Evolutionary conservation across 2,797 vertebrate species (phyloP).

Genomic region (Brachyrhaphis roseni): DNA sequence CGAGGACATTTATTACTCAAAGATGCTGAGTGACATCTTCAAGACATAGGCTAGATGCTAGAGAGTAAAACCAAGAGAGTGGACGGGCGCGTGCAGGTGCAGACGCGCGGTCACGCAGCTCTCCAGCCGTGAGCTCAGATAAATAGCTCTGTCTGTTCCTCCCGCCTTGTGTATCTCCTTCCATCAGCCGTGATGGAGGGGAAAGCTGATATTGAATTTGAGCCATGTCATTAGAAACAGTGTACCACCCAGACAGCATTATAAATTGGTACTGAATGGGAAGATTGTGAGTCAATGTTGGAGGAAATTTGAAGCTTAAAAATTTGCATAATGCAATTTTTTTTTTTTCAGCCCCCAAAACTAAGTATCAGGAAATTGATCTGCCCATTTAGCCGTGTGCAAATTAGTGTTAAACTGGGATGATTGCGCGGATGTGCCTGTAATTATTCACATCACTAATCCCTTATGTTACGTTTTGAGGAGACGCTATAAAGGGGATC

Average conservation of each 20-base stretch:
- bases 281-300: slow-evolving; percentile 22
- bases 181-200: slow-evolving; percentile 39
- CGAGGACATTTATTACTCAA: too few species aligned
- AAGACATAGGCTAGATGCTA: too few species aligned
- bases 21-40: too few species aligned
- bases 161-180: slow-evolving; percentile 48
- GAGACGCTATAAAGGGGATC: not conserved
- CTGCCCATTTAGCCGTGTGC: slow-evolving; percentile 52
- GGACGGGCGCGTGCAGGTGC: not conserved
- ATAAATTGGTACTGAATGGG: slow-evolving; percentile 42
- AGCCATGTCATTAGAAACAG: slow-evolving; percentile 56
- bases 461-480: slow-evolving; percentile 11
- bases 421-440: slow-evolving; percentile 37
- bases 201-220: slow-evolving; percentile 21
- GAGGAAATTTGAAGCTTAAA: slow-evolving; percentile 41
- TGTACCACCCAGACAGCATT: slow-evolving; percentile 36
- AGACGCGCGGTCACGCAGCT: slow-evolving; percentile 9
- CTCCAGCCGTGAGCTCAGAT: slow-evolving; percentile 11
- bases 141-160: slow-evolving; percentile 16
- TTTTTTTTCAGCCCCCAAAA: slow-evolving; percentile 19
- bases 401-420: slow-evolving; percentile 60
- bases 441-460: slow-evolving; percentile 39
- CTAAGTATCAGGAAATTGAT: slow-evolving; percentile 65
- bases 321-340: slow-evolving; percentile 65
- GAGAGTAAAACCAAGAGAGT: not conserved